A percentile compares a stretch with the other conserved stretches of the same genome.
Evolutionary conservation across 2,113 vertebrate genomes (phyloP).

Genomic region (Gila orcuttii): DNA sequence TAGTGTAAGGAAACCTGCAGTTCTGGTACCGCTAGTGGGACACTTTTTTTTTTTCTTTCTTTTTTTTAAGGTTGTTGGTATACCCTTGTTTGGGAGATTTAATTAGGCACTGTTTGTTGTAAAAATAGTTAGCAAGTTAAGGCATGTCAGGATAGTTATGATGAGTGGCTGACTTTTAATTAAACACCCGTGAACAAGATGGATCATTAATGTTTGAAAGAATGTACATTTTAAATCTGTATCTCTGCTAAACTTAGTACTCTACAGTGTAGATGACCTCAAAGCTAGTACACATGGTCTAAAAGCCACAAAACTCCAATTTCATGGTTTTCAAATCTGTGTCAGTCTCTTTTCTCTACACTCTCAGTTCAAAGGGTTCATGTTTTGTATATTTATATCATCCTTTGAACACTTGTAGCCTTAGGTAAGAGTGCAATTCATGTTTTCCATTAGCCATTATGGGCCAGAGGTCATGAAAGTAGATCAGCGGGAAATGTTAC

Average conservation of each 20-base stretch:
- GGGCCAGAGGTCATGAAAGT: slow-evolving; percentile 29
- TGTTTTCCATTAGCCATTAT: slow-evolving; percentile 32
- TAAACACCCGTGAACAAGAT: too few species aligned
- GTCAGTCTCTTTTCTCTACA: not conserved
- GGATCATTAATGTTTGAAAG: too few species aligned
- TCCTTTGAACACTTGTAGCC: slow-evolving; percentile 22
- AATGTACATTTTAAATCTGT: too few species aligned
- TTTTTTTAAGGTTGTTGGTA: not conserved
- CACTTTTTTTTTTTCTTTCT: not conserved
- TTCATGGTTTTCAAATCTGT: slow-evolving; percentile 1
- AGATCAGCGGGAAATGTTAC: not conserved
- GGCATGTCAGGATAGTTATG: not conserved
- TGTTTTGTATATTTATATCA: slow-evolving; percentile 14
- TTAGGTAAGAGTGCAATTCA: slow-evolving; percentile 20
- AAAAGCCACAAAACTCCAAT: not conserved
- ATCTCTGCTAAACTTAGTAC: not conserved
- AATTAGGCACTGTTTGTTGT: not conserved
- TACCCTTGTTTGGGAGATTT: not conserved
- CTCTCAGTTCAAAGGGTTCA: not conserved
- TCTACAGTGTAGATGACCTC: not conserved
- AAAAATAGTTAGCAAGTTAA: not conserved
- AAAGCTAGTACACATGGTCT: not conserved
- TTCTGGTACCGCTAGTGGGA: not conserved
- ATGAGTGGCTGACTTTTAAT: not conserved
- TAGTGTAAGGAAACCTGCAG: not conserved